Evolutionary conservation across 2,888 invertebrate genomes (phyloP), one percentile per base, ranked within the genome.

Genomic region (Gastrophysa polygoni): DNA sequence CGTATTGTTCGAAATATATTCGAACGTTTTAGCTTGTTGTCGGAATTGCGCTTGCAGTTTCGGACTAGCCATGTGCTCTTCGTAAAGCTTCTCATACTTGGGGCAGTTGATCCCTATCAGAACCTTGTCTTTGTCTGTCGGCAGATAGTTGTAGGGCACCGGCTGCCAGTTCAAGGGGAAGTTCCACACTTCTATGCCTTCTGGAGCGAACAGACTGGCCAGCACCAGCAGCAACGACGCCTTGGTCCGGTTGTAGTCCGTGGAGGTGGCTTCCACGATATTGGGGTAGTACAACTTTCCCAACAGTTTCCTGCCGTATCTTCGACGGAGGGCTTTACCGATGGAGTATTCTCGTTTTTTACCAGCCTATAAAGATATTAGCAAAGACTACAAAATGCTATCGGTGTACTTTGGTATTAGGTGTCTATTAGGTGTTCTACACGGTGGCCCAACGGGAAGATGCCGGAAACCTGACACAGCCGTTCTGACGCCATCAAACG

Each of bases 201-300:
- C 63, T 0, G 90, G 89, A 43, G 87, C 88, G 81, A 87, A 91
- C 55, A 92, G 77, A 5, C 89, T 90, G 16, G 91, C 89, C 64
- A 91, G 79, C 49, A 89, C 85, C 21, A 88, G 81, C 69, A 87
- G 83, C 44, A 90, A 85, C 29, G 90, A 89, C 86, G 89, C 89
- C 75, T 90, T 84, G 1, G 92, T 89, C 57, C 93, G 83, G 73
- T 90, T 86, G 38, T 88, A 86, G 64, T 88, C 88, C 0, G 92
- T 90, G 52, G 87, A 86, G 73, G 88, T 85, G 2, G 91, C 85
- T 74, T 86, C 85, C 48, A 91, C 65, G 20, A 72, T 63, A 59
- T 85, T 82, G 4, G 86, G 84, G 67, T 81, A 81, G 75, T 87
- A 90, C 49, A 81, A 75, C 16, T 81, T 78, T 11, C 86, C 87